Evolutionary conservation across 1,140 invertebrate species (phyloP).

Genomic region (Macrocentrus cingulum): DNA sequence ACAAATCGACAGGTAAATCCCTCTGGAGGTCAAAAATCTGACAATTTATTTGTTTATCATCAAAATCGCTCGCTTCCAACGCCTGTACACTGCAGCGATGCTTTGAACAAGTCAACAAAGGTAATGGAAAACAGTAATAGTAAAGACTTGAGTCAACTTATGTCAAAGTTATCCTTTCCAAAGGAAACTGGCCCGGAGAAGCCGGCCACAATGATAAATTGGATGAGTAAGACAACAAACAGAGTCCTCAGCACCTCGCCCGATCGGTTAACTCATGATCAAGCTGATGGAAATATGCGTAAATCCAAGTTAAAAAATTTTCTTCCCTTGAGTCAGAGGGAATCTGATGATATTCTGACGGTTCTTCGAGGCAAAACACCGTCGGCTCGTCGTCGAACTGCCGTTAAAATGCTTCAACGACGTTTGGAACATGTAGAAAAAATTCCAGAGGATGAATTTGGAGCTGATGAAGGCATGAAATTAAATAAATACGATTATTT

Average conservation of each 20-base stretch:
- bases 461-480: too few relatives aligned
- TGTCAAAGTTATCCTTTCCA: constrained; percentile 46
- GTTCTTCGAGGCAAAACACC: constrained; percentile 52
- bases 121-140: too few relatives aligned
- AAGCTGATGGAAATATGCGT: neutral
- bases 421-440: constrained; percentile 41
- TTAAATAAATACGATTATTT: too few relatives aligned
- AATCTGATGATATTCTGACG: constrained; percentile 58
- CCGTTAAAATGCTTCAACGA: constrained; percentile 35
- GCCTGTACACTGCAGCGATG: constrained; percentile 36
- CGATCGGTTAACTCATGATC: neutral
- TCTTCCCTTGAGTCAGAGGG: constrained; percentile 50
- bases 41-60: too few relatives aligned
- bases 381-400: constrained; percentile 38
- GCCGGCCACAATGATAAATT: constrained; percentile 46
- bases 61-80: too few relatives aligned
- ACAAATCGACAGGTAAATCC: constrained; percentile 33
- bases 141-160: constrained; percentile 42
- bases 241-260: constrained; percentile 38
- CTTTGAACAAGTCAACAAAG: constrained; percentile 32
- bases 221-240: constrained; percentile 47
- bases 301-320: constrained; percentile 33
- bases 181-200: constrained; percentile 33
- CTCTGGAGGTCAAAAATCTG: constrained; percentile 34
- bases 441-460: constrained; percentile 27